Percentiles rank a stretch among this genome's conserved stretches.
phyloP scores from a whole-genome alignment of 2,888 invertebrate species.

The Hyposoter didymator region DNA sequence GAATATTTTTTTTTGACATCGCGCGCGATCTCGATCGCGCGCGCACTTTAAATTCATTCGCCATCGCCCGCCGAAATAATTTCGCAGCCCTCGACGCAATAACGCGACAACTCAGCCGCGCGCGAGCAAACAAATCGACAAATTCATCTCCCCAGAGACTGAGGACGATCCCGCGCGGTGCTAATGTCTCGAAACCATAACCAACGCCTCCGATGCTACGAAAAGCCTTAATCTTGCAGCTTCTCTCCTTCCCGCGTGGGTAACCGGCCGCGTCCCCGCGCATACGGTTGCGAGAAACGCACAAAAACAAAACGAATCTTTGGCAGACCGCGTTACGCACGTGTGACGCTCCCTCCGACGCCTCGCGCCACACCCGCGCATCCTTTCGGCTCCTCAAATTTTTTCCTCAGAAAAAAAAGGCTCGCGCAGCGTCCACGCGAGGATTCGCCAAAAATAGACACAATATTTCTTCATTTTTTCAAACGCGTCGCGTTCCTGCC shows the following conservation, averaged over 20 bases:
- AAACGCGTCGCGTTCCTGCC: too few species aligned
- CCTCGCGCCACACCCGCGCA: background rate
- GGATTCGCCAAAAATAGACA: background rate
- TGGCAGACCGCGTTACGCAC: slow-evolving; percentile 3
- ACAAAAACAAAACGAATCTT: slow-evolving; percentile 63
- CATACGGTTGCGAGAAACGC: slow-evolving; percentile 43
- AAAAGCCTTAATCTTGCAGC: slow-evolving; percentile 1
- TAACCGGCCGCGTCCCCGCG: background rate
- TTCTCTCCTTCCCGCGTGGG: background rate
- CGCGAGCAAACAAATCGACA: background rate
- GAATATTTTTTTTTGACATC: too few species aligned
- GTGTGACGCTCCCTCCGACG: background rate
- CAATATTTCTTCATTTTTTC: background rate
- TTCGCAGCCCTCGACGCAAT: background rate
- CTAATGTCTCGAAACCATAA: background rate
- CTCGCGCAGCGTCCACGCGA: too few species aligned
- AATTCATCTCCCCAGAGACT: background rate
- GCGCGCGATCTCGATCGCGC: too few species aligned
- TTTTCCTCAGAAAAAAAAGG: background rate
- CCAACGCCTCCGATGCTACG: background rate
- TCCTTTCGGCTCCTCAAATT: background rate
- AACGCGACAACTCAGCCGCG: background rate
- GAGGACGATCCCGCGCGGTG: background rate
- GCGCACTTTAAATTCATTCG: background rate
- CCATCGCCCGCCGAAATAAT: background rate